Conservation (phyloP, 2,888 invertebrate genomes). For the Dorcus hopei region DNA sequence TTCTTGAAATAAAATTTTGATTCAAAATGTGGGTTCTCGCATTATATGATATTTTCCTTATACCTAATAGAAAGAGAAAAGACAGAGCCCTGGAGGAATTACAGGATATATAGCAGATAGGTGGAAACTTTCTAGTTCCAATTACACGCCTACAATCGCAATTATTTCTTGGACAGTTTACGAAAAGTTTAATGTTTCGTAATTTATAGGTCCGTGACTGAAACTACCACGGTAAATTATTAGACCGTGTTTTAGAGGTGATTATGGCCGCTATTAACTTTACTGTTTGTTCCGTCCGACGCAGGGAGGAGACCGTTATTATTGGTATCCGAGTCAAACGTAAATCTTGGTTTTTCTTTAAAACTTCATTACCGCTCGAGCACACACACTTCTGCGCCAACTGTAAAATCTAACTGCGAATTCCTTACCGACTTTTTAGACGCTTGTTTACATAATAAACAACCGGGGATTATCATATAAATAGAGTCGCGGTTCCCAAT, state of each 20-base stretch:
- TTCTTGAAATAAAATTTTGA: too few relatives aligned
- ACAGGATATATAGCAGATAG: slow-evolving; percentile 19
- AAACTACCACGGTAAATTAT: slow-evolving; percentile 34
- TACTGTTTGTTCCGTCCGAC: slow-evolving; percentile 21
- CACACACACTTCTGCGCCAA: too few relatives aligned
- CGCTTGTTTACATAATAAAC: too few relatives aligned
- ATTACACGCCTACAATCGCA: slow-evolving; percentile 46
- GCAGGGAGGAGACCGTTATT: background rate
- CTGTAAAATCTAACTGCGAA: too few relatives aligned
- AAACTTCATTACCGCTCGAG: too few relatives aligned
- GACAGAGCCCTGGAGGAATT: slow-evolving; percentile 21
- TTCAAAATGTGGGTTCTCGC: background rate
- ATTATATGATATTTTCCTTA: background rate
- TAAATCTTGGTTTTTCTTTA: too few relatives aligned
- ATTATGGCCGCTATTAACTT: slow-evolving; percentile 33
- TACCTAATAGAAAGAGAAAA: background rate
- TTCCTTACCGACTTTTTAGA: too few relatives aligned
- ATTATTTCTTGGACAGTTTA: slow-evolving; percentile 48
- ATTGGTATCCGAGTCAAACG: too few relatives aligned
- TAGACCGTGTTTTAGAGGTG: slow-evolving; percentile 35
- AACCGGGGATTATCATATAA: too few relatives aligned
- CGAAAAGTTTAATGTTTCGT: slow-evolving; percentile 45
- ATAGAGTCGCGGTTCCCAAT: too few relatives aligned
- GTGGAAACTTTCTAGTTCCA: slow-evolving; percentile 30
- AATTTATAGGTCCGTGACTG: slow-evolving; percentile 42